A percentile compares a stretch with the other conserved stretches of the same genome.
Conservation (phyloP, 2,113 vertebrate genomes). For the Oncorhynchus nerka region DNA sequence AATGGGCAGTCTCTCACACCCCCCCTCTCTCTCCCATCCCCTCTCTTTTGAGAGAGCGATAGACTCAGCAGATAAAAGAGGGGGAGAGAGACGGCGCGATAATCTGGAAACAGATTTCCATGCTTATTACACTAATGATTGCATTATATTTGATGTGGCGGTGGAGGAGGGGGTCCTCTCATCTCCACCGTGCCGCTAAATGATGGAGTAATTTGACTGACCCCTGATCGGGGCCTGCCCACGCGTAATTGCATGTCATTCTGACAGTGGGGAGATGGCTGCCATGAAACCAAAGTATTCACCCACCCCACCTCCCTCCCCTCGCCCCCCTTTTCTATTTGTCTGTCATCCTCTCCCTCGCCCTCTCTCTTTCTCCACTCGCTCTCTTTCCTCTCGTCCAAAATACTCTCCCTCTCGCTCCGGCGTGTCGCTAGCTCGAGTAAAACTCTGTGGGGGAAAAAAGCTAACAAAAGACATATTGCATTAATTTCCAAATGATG, state of each 20-base stretch:
- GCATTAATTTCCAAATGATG: constrained; percentile 99
- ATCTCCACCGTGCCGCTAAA: constrained; percentile 87
- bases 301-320: no score
- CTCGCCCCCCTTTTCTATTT: constrained; percentile 5
- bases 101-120: constrained; percentile 98
- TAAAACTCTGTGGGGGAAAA: constrained; percentile 49
- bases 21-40: no score
- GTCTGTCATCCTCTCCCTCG: not conserved
- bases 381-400: no score
- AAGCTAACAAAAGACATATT: constrained; percentile 97
- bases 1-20: no score
- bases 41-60: not conserved
- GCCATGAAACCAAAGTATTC: constrained; percentile 74
- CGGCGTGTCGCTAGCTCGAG: not conserved
- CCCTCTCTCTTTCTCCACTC: no score
- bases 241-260: constrained; percentile 93
- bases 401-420: no score
- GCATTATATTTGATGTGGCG: constrained; percentile 92
- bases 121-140: constrained; percentile 99
- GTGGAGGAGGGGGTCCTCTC: constrained; percentile 77
- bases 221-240: constrained; percentile 89
- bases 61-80: constrained; percentile 85
- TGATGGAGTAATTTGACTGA: constrained; percentile 96
- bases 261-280: constrained; percentile 77
- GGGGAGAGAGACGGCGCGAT: constrained; percentile 82